Evolutionary conservation across 2,888 invertebrate species (phyloP).

Genomic region (Omphaloscelis lunosa): DNA sequence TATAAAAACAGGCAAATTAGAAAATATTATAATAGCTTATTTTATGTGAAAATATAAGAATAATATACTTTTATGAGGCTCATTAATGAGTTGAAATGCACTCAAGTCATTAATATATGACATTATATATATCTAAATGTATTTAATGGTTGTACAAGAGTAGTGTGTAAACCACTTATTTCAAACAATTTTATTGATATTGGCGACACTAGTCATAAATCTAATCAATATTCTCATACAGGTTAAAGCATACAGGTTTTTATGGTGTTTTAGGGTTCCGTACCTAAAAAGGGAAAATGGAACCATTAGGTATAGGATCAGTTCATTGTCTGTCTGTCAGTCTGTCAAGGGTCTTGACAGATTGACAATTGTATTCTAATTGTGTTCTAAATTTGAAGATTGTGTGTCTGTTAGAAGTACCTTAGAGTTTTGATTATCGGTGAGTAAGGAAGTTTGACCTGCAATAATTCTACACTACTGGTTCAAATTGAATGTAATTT

Average conservation of each 20-base stretch:
- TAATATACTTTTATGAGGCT: slow-evolving; percentile 47
- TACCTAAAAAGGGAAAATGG: no score
- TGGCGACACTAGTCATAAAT: slow-evolving; percentile 13
- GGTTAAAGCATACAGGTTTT: slow-evolving; percentile 2
- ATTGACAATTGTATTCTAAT: no score
- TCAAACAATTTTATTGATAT: slow-evolving; percentile 39
- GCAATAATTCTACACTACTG: no score
- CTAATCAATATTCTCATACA: slow-evolving; percentile 4
- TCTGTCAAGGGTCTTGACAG: no score
- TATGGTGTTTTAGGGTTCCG: no score
- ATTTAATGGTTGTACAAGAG: slow-evolving; percentile 17
- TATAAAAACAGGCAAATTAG: slow-evolving; percentile 9
- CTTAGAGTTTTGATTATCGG: no score
- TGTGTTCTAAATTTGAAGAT: no score
- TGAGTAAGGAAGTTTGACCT: no score
- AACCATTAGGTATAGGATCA: no score
- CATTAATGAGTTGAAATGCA: slow-evolving; percentile 43
- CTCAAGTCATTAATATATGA: slow-evolving; percentile 37
- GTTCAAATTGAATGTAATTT: no score
- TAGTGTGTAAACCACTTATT: slow-evolving; percentile 19
- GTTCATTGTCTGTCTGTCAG: no score
- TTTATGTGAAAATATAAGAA: slow-evolving; percentile 40
- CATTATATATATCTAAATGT: slow-evolving; percentile 26
- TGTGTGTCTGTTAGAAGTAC: no score
- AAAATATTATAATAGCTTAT: slow-evolving; percentile 30